Evolutionary conservation across 2,113 vertebrate genomes (phyloP).

Genomic region (Himantopus leucocephalus): DNA sequence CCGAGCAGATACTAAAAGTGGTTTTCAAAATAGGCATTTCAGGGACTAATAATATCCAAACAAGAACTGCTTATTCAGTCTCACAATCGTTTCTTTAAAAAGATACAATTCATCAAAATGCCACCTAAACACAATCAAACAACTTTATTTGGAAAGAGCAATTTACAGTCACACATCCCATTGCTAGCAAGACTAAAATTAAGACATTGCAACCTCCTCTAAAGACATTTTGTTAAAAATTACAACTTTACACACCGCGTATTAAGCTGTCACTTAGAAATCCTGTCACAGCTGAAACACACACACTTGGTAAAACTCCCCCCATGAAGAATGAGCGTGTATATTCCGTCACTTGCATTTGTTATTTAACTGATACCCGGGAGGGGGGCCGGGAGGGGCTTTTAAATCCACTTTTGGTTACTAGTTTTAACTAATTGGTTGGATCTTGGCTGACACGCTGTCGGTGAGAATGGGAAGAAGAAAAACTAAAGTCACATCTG

Average conservation of each 20-base stretch:
- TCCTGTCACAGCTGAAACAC: constrained; percentile 24
- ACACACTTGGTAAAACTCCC: neutral
- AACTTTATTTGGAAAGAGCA: constrained; percentile 41
- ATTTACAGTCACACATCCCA: constrained; percentile 24
- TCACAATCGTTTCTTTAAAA: neutral
- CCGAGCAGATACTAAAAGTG: constrained; percentile 42
- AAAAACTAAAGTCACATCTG: neutral
- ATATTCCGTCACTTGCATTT: neutral
- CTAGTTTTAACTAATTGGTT: constrained; percentile 15
- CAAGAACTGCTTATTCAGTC: constrained; percentile 16
- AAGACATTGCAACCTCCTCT: neutral
- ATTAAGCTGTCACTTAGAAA: neutral
- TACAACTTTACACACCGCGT: neutral
- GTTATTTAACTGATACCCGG: neutral
- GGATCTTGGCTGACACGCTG: neutral
- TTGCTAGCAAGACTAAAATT: neutral
- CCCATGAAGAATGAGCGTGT: neutral
- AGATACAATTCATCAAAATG: constrained; percentile 32
- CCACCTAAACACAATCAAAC: constrained; percentile 36
- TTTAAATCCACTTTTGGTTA: neutral
- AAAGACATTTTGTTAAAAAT: neutral
- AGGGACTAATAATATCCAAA: constrained; percentile 35
- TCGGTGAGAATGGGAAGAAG: neutral
- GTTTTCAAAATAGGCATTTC: constrained; percentile 45
- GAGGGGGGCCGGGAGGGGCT: neutral